These are phyloP conservation scores for Montipora sp. DNA, from an alignment of 64 coral and sea anemone genomes.

Conservation along the genomic window DNA sequence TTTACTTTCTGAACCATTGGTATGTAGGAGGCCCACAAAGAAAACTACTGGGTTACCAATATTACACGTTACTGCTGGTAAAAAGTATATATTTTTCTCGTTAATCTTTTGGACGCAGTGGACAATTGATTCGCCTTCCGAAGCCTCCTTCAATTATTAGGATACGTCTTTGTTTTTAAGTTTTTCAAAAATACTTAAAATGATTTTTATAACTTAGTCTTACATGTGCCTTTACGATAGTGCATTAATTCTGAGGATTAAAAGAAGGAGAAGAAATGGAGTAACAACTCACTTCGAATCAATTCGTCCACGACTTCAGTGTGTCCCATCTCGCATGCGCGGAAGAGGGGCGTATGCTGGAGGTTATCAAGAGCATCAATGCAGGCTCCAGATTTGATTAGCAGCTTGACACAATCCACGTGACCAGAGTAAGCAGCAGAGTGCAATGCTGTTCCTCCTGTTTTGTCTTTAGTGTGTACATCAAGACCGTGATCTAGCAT, in stretches of 20 bases:
- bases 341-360: conserved; percentile 89
- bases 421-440: conserved; percentile 84
- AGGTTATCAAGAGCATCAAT: conserved; percentile 77
- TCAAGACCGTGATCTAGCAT: conserved; percentile 76
- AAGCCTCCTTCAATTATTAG: too few species aligned
- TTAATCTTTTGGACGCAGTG: too few species aligned
- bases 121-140: too few species aligned
- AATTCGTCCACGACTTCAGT: conserved; percentile 72
- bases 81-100: too few species aligned
- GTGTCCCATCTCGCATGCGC: conserved; percentile 95
- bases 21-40: too few species aligned
- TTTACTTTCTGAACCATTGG: too few species aligned
- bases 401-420: conserved; percentile 69
- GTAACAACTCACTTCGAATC: conserved; percentile 60
- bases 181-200: too few species aligned
- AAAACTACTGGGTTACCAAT: too few species aligned
- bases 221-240: not conserved
- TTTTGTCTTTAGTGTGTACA: conserved; percentile 81
- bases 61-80: too few species aligned
- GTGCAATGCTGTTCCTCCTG: conserved; percentile 89
- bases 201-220: too few species aligned
- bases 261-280: not conserved
- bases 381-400: conserved; percentile 72
- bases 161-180: too few species aligned
- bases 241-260: not conserved